Percentiles rank a stretch among this genome's conserved stretches.
These are phyloP conservation scores for Trissolcus basalis DNA, from an alignment of 1,140 invertebrate species.

Conservation along the genomic window DNA sequence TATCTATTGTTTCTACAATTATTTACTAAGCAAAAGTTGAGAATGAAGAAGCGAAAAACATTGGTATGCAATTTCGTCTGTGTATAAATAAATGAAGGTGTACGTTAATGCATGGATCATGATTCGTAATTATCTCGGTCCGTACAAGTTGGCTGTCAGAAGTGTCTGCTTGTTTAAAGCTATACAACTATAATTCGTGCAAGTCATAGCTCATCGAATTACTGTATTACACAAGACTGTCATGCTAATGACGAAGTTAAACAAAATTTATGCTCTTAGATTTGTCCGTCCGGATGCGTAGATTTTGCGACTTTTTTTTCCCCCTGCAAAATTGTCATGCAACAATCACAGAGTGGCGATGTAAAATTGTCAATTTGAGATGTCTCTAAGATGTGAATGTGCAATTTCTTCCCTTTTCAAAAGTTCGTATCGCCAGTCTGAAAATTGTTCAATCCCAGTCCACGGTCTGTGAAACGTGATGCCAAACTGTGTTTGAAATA, in stretches of 20 bases:
- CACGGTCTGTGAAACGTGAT: not conserved
- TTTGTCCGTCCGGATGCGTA: conserved; percentile 13
- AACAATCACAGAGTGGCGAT: conserved; percentile 14
- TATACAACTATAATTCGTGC: conserved; percentile 69
- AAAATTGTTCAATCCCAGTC: conserved; percentile 1
- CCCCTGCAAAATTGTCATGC: conserved; percentile 9
- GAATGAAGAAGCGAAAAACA: too few relatives aligned
- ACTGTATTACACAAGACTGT: conserved; percentile 65
- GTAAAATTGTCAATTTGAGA: conserved; percentile 7
- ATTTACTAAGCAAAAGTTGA: too few relatives aligned
- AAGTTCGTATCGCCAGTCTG: conserved; percentile 26
- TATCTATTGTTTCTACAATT: too few relatives aligned
- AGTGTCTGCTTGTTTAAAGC: conserved; percentile 40
- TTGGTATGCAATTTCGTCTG: conserved; percentile 36
- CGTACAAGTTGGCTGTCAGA: conserved; percentile 30
- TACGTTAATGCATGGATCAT: conserved; percentile 19
- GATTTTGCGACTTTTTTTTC: conserved; percentile 4
- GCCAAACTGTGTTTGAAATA: not conserved
- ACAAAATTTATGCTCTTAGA: conserved; percentile 62
- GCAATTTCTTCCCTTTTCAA: too few relatives aligned
- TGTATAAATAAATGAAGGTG: conserved; percentile 12
- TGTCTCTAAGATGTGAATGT: too few relatives aligned
- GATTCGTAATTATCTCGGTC: conserved; percentile 16
- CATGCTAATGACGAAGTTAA: conserved; percentile 66
- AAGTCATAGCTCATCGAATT: conserved; percentile 64